Evolutionary conservation across 2,113 vertebrate genomes (phyloP), one percentile per base, ranked within the genome.

Genomic region (Leptobrachium leishanense): DNA sequence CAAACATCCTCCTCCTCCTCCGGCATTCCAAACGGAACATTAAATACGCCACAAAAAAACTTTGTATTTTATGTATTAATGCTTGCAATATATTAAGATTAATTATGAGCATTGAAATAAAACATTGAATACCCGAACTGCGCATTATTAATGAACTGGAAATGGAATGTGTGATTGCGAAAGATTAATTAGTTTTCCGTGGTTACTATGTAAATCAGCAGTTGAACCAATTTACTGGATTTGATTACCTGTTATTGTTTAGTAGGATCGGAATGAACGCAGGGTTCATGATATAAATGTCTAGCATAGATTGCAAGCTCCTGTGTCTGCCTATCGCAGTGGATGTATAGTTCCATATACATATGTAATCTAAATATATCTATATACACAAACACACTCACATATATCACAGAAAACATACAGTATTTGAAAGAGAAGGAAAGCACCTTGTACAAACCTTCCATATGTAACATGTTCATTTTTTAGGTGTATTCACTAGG

Each of bases 281-380:
- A 12, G 11, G 55, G 55, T 3, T 59, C 10, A 15, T 3, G 55
- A 12, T 0, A 59, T 12, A 59, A 3, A 59, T 59, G 13, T 12
- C 10, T 12, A 12, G 3, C 13, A 59, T 59, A 12, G 55, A 59
- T 59, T 59, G 55, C 13, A 88, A 88, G 89, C 87, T 86, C 82
- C 70, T 81, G 81, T 55, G 68, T 82, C 81, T 78, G 44, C 8
- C 8, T 46, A 8, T 46, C 3, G 44, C 44, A 46, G 44, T 46
- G 44, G n/a, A n/a, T n/a, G n/a, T n/a, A n/a, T n/a, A n/a, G n/a
- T n/a, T n/a, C n/a, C n/a, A n/a, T n/a, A n/a, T n/a, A n/a, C n/a
- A n/a, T n/a, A n/a, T n/a, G n/a, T n/a, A n/a, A n/a, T n/a, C n/a
- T n/a, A n/a, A n/a, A n/a, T n/a, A n/a, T n/a, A n/a, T n/a, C n/a